phyloP scores from a whole-genome alignment of 2,888 invertebrate genomes.

The Conus canariensis region DNA sequence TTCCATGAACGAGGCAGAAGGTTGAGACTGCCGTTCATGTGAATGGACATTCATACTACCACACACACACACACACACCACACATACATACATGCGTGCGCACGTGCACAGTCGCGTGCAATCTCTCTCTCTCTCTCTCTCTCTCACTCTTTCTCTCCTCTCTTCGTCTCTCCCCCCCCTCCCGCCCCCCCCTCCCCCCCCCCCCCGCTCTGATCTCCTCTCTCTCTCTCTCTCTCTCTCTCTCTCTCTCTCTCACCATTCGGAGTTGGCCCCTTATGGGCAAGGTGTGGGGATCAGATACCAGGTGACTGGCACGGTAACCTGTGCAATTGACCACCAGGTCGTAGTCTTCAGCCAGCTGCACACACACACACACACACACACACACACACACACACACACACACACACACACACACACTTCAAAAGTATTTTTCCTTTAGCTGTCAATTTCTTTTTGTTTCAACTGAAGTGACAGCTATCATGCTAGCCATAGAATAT shows the following conservation, averaged over 20 bases:
- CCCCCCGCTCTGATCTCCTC: neutral
- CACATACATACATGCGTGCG: neutral
- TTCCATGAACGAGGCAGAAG: too few species aligned
- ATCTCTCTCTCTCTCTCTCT: too few species aligned
- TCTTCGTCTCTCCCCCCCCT: too few species aligned
- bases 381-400: neutral
- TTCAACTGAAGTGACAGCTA: too few species aligned
- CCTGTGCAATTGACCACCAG: conserved; percentile 56
- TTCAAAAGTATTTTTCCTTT: neutral
- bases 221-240: neutral
- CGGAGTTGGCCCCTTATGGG: conserved; percentile 49
- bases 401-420: conserved; percentile 14
- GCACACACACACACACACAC: neutral
- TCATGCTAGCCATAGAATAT: too few species aligned
- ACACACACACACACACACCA: neutral
- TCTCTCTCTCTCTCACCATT: conserved; percentile 42
- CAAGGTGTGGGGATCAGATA: conserved; percentile 44
- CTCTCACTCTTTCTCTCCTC: too few species aligned
- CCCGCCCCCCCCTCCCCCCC: too few species aligned
- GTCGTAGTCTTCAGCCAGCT: conserved; percentile 50
- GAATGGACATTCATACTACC: neutral
- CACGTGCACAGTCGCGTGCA: too few species aligned
- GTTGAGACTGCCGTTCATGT: too few species aligned
- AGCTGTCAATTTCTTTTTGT: too few species aligned
- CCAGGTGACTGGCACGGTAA: conserved; percentile 39